These are phyloP conservation scores for Ceratosolen solmsi DNA, from an alignment of 1,140 invertebrate genomes.

Conservation along the genomic window DNA sequence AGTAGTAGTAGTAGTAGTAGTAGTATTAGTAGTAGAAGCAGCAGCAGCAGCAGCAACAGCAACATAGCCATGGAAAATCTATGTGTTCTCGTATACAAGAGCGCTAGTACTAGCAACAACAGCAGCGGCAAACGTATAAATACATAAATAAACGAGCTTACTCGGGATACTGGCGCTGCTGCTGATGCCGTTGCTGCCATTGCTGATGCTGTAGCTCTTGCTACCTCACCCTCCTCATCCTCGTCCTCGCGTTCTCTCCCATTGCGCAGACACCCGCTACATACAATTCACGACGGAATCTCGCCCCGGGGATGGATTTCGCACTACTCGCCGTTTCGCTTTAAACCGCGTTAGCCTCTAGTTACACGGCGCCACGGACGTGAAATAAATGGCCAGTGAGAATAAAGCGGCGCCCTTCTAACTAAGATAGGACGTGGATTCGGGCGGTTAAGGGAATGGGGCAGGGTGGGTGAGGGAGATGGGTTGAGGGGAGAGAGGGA, in stretches of 20 bases:
- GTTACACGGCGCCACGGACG: not conserved
- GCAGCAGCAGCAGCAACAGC: not conserved
- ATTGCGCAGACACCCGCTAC: not conserved
- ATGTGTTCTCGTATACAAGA: not conserved
- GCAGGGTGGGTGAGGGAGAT: too few species aligned
- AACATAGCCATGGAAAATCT: not conserved
- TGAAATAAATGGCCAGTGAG: not conserved
- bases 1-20: constrained; percentile 11
- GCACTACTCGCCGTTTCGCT: constrained; percentile 29
- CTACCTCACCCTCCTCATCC: not conserved
- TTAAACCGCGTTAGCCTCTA: constrained; percentile 47
- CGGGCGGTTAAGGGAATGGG: too few species aligned
- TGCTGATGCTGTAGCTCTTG: not conserved
- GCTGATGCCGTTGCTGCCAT: not conserved
- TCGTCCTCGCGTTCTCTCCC: not conserved
- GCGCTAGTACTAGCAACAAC: not conserved
- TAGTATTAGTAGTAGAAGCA: not conserved
- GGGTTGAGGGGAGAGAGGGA: too few species aligned
- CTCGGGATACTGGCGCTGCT: constrained; percentile 8
- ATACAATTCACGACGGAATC: constrained; percentile 54
- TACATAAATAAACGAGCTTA: constrained; percentile 54
- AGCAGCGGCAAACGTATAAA: constrained; percentile 50
- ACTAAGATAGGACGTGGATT: not conserved
- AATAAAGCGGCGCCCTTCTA: not conserved
- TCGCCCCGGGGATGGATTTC: constrained; percentile 55